These are phyloP conservation scores for Leptodactylus fallax DNA, from an alignment of 2,797 vertebrate species.

Conservation along the genomic window DNA sequence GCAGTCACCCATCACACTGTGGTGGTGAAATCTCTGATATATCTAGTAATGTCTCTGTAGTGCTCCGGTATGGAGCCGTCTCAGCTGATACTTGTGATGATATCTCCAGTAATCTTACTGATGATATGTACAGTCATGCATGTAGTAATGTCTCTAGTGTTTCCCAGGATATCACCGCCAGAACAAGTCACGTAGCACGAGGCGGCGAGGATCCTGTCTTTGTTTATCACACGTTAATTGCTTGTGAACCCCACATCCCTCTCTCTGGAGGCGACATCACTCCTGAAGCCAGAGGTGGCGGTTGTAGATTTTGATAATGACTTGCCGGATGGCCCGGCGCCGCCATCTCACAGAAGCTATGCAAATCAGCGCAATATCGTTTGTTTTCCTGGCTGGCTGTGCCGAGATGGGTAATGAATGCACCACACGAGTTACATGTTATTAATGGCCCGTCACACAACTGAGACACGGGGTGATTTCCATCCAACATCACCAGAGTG, in stretches of 20 bases:
- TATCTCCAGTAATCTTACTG: not conserved
- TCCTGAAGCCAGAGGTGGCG: not conserved
- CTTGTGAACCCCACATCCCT: not conserved
- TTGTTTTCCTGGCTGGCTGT: constrained; percentile 30
- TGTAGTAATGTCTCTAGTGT: not conserved
- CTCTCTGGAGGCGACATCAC: not conserved
- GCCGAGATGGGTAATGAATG: constrained; percentile 19
- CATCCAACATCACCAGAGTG: constrained; percentile 17
- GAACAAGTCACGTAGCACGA: too few species aligned
- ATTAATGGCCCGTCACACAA: constrained; percentile 48
- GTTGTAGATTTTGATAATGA: constrained; percentile 35
- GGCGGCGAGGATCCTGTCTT: not conserved
- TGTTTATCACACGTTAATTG: constrained; percentile 14
- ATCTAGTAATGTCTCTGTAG: not conserved
- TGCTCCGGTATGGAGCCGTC: not conserved
- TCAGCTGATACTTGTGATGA: not conserved
- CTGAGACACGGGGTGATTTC: constrained; percentile 28
- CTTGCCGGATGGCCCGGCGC: not conserved
- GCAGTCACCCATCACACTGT: not conserved
- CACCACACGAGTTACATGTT: constrained; percentile 33
- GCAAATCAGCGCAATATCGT: constrained; percentile 34
- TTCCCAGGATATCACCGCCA: not conserved
- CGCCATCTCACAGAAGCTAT: constrained; percentile 7
- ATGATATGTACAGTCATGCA: not conserved
- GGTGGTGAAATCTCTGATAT: not conserved